phyloP scores from a whole-genome alignment of 35 echinoderm and acorn worm genomes.

The Lytechinus pictus region DNA sequence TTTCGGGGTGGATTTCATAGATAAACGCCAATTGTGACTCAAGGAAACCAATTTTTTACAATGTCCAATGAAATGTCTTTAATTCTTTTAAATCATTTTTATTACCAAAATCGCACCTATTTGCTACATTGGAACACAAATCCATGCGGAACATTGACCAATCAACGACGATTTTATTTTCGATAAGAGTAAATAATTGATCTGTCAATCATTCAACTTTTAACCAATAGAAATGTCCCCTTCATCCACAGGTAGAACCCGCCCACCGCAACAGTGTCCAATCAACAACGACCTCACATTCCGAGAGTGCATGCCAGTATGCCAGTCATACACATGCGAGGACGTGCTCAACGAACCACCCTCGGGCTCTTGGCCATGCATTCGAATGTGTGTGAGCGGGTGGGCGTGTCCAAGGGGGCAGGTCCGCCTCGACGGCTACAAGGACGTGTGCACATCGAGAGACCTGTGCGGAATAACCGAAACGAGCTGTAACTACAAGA shows the following conservation, averaged over 20 bases:
- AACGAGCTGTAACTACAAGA: constrained; percentile 16
- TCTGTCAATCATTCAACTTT: not conserved
- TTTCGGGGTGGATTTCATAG: too few relatives aligned
- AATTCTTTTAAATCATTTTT: too few relatives aligned
- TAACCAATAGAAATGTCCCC: not conserved
- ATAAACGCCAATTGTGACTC: too few relatives aligned
- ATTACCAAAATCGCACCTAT: not conserved
- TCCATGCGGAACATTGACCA: not conserved
- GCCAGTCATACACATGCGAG: constrained; percentile 22
- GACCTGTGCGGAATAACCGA: not conserved
- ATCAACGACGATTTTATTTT: not conserved
- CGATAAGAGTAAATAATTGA: not conserved
- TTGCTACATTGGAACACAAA: not conserved
- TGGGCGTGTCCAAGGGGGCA: constrained; percentile 34
- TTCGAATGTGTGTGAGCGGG: constrained; percentile 41
- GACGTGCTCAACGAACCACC: constrained; percentile 35
- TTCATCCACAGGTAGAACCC: constrained; percentile 5
- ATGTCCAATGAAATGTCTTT: too few relatives aligned
- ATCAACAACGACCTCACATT: constrained; percentile 31
- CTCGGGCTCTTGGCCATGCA: constrained; percentile 23
- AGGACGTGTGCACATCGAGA: not conserved
- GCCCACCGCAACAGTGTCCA: not conserved
- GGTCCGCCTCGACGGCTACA: constrained; percentile 9
- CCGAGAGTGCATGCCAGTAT: not conserved
- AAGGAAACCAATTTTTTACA: too few relatives aligned